Conservation (phyloP, 2,113 vertebrate species). For the Illadopsis cleaveri region DNA sequence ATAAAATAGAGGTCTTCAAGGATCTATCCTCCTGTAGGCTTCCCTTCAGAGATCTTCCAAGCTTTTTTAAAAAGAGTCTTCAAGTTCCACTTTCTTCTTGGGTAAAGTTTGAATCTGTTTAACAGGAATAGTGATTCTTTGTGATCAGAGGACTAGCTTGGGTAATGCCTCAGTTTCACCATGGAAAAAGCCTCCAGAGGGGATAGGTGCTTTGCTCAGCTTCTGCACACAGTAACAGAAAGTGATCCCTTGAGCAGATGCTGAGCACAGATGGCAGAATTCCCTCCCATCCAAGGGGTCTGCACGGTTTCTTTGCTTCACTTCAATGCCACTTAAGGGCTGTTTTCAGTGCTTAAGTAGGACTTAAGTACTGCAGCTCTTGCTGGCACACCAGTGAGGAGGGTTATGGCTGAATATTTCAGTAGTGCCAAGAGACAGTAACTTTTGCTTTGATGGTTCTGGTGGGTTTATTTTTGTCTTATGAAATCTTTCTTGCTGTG, state of each 20-base stretch:
- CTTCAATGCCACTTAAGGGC: background rate
- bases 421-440: background rate
- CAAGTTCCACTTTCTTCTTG: background rate
- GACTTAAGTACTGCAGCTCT: background rate
- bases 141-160: background rate
- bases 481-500: background rate
- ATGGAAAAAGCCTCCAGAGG: background rate
- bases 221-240: background rate
- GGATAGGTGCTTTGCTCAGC: background rate
- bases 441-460: background rate
- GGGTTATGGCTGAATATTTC: background rate
- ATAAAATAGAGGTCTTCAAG: background rate
- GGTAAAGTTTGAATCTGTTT: background rate
- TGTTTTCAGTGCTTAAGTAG: background rate
- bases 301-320: background rate
- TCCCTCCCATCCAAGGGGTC: rapidly evolving
- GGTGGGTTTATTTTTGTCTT: background rate
- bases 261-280: background rate
- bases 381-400: background rate
- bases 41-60: background rate
- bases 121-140: background rate
- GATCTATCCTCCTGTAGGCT: background rate
- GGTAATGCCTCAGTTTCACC: background rate
- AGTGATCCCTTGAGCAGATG: background rate
- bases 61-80: background rate